Percentiles rank a stretch among this genome's conserved stretches.
Evolutionary conservation across 1,140 invertebrate genomes (phyloP).

Genomic region (Physella acuta): DNA sequence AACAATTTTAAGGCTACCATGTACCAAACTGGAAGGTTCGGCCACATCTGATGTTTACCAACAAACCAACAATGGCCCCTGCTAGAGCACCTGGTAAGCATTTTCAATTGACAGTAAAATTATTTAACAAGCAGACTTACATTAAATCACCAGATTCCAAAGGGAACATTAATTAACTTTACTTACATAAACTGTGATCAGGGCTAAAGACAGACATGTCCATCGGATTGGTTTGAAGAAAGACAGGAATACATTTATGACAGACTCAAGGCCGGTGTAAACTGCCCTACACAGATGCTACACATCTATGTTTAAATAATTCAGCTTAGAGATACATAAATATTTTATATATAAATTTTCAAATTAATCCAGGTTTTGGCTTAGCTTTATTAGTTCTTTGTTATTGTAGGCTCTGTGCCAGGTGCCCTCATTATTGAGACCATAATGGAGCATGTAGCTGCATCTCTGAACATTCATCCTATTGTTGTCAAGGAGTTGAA

Average conservation of each 20-base stretch:
- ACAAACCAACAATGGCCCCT: constrained; percentile 25
- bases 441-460: constrained; percentile 36
- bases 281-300: no score
- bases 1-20: constrained; percentile 33
- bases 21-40: constrained; percentile 38
- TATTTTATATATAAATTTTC: not conserved
- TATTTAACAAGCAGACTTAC: no score
- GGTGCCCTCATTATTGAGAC: constrained; percentile 33
- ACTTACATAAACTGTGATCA: no score
- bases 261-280: no score
- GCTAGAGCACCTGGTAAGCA: constrained; percentile 25
- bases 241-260: no score
- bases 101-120: no score
- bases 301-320: not conserved
- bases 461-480: constrained; percentile 22
- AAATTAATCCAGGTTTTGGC: not conserved
- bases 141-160: no score
- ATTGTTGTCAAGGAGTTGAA: constrained; percentile 33
- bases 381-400: not conserved
- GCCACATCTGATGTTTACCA: constrained; percentile 24
- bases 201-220: no score
- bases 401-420: constrained; percentile 25
- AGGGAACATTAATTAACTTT: no score
- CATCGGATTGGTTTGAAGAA: no score
- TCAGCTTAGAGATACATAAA: not conserved